A percentile compares a stretch with the other conserved stretches of the same genome.
Evolutionary conservation across 2,113 vertebrate species (phyloP).

Genomic region (Probosciger aterrimus): DNA sequence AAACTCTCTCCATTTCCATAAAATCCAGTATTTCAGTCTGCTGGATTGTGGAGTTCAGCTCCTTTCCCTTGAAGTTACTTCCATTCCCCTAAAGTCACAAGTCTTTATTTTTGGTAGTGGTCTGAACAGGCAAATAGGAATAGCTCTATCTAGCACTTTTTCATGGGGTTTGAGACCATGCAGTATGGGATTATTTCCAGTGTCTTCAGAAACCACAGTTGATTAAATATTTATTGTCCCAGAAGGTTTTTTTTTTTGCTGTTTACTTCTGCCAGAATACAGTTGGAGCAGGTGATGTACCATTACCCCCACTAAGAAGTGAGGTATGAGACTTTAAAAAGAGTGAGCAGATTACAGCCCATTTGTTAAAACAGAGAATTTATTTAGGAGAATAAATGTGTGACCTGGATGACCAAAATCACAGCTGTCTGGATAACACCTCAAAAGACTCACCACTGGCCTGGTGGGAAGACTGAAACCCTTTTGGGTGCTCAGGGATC

Average conservation of each 20-base stretch:
- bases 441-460: accelerated
- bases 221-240: not conserved
- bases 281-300: not conserved
- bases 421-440: not conserved
- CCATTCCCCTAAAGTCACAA: not conserved
- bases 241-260: not conserved
- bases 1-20: not conserved
- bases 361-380: not conserved
- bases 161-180: not conserved
- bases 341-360: not conserved
- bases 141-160: not conserved
- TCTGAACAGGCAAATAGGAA: not conserved
- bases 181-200: not conserved
- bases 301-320: not conserved
- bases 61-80: not conserved
- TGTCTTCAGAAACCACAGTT: not conserved
- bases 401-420: not conserved
- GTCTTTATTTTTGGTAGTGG: not conserved
- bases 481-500: not conserved
- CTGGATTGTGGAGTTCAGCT: not conserved
- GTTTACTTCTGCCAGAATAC: not conserved
- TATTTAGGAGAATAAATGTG: not conserved
- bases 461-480: not conserved
- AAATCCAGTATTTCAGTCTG: not conserved
- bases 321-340: not conserved